Evolutionary conservation across 2,797 vertebrate genomes (phyloP), one percentile per base, ranked within the genome.

Genomic region (Enoplosus armatus): DNA sequence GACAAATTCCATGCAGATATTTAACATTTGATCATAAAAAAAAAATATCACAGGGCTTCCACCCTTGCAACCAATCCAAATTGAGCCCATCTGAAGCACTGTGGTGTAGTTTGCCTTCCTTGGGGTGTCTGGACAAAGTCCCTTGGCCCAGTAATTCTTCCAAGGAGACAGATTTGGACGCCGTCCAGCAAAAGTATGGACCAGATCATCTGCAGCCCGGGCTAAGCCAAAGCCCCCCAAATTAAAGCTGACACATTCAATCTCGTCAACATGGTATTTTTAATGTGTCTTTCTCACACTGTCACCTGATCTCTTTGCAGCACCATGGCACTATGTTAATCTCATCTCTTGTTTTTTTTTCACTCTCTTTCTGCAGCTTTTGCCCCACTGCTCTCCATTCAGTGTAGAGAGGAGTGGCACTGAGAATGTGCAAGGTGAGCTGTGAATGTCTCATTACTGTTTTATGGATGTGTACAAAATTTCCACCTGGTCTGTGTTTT

Each of bases 221-320:
- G 90, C 83, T 80, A 79, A 84, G 84, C 81, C 90, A 90, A 87
- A 93, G 78, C 80, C 77, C 73, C 79, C 85, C 62, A 87, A 94
- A 94, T 93, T 90, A 93, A 92, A 93, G 87, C 85, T 94, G 94
- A 95, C 94, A 92, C 86, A 66, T 91, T 91, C 90, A 87, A 88
- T 93, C 91, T 92, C 83, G 58, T 94, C 93, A 93, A 78, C 63
- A 24, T 77, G 70, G 59, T 75, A 35, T 87, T 84, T 86, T 66
- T 86, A 85, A 87, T 83, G 77, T 81, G 80, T 82, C 71, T 89
- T 74, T 86, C 83, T 90, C 82, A 74, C 79, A 82, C 61, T 70
- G 83, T 88, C 83, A 89, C 70, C 77, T 83, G 88, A 87, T 87
- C 79, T 80, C 80, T 79, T 78, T 72, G 61, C 87, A 59, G 68